phyloP scores from a whole-genome alignment of 2,888 invertebrate species.

The Tanytarsus gracilentus region DNA sequence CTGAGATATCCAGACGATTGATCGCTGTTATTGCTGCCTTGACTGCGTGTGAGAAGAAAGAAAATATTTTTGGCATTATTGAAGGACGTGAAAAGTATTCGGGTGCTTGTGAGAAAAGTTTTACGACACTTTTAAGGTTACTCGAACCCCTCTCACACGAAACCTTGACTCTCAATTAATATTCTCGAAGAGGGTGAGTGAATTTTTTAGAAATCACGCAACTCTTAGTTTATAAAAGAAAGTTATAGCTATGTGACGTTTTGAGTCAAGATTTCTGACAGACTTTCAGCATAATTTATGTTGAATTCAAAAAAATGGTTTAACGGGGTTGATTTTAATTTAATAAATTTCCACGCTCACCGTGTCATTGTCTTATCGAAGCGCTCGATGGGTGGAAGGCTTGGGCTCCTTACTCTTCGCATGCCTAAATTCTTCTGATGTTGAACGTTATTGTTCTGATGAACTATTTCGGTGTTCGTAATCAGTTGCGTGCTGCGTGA shows the following conservation, averaged over 20 bases:
- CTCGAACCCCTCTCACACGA: no score
- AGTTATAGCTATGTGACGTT: no score
- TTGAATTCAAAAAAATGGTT: no score
- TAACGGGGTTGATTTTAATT: no score
- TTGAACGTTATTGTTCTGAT: slow-evolving; percentile 14
- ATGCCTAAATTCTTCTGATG: slow-evolving; percentile 10
- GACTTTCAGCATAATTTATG: no score
- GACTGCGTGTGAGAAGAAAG: slow-evolving; percentile 14
- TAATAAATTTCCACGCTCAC: no score
- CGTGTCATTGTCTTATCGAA: slow-evolving; percentile 18
- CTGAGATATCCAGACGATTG: slow-evolving; percentile 28
- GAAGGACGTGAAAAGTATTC: background rate
- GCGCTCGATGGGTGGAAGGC: slow-evolving; percentile 55
- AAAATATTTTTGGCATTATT: background rate
- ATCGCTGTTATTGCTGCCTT: slow-evolving; percentile 28
- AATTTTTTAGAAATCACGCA: no score
- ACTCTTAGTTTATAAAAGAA: no score
- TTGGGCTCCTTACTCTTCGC: slow-evolving; percentile 50
- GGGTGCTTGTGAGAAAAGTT: background rate
- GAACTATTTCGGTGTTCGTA: slow-evolving; percentile 11
- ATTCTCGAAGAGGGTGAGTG: no score
- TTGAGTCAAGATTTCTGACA: no score
- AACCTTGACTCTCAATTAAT: no score
- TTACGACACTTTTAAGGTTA: no score
- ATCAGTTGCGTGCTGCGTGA: slow-evolving; percentile 17